Evolutionary conservation across 2,888 invertebrate species (phyloP).

Genomic region (Catocala nupta): DNA sequence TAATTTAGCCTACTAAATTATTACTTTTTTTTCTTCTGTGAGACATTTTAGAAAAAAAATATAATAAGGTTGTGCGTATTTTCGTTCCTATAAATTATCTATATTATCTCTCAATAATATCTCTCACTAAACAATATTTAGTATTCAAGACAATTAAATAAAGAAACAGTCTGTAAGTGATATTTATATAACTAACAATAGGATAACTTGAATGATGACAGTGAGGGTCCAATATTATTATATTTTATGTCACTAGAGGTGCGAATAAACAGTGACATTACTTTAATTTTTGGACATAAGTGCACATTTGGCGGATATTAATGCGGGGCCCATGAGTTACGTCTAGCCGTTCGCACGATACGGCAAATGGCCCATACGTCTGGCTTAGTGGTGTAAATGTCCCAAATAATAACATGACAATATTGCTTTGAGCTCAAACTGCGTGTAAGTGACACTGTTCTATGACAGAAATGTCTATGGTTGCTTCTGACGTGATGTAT

Average conservation of each 20-base stretch:
- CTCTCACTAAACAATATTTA: no score
- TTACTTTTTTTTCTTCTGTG: no score
- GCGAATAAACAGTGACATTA: conserved; percentile 53
- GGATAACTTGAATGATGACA: no score
- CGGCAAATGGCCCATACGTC: conserved; percentile 82
- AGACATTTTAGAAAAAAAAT: no score
- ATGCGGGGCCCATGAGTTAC: conserved; percentile 77
- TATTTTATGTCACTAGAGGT: conserved; percentile 14
- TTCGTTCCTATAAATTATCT: no score
- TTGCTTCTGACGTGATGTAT: no score
- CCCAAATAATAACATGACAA: conserved; percentile 82
- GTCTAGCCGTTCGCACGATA: conserved; percentile 73
- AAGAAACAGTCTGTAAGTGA: no score
- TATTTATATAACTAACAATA: no score
- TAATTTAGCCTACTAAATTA: no score
- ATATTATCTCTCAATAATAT: no score
- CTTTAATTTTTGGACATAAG: conserved; percentile 70
- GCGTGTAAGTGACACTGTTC: conserved; percentile 39
- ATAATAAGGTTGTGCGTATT: no score
- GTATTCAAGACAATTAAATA: no score
- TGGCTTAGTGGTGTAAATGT: conserved; percentile 81
- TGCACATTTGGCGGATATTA: conserved; percentile 74
- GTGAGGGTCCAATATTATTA: conserved; percentile 1
- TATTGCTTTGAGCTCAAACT: conserved; percentile 62
- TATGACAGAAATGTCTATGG: conserved; percentile 34